Conservation (phyloP, 2,888 invertebrate genomes). For the Tillus elongatus region DNA sequence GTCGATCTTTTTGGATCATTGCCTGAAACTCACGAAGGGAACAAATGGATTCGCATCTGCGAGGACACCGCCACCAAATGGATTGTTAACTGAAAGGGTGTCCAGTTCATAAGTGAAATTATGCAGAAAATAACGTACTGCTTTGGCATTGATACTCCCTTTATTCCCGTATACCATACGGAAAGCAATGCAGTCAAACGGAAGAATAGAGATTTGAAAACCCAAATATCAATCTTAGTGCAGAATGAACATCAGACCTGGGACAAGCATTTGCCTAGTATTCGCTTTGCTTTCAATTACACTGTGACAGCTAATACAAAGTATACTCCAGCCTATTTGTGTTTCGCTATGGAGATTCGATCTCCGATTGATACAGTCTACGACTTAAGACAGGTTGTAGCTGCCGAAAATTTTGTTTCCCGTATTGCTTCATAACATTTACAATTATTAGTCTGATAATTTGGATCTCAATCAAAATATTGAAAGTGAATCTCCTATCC, state of each 20-base stretch:
- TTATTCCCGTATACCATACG: conserved; percentile 25
- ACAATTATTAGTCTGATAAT: too few species aligned
- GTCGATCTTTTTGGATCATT: conserved; percentile 28
- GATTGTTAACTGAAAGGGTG: conserved; percentile 33
- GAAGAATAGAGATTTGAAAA: conserved; percentile 29
- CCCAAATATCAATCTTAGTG: conserved; percentile 28
- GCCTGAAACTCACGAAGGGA: conserved; percentile 15
- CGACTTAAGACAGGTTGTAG: conserved; percentile 25
- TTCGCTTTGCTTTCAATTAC: conserved; percentile 37
- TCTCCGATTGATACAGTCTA: conserved; percentile 26
- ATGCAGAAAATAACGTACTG: too few species aligned
- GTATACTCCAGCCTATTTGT: conserved; percentile 30
- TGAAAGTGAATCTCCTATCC: too few species aligned
- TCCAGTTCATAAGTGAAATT: conserved; percentile 28
- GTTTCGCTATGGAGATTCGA: conserved; percentile 30
- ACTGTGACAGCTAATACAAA: conserved; percentile 25
- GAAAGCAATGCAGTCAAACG: conserved; percentile 20
- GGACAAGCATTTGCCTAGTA: conserved; percentile 29
- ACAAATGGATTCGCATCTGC: too few species aligned
- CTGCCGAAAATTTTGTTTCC: conserved; percentile 27
- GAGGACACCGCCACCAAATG: conserved; percentile 26
- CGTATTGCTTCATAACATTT: conserved; percentile 29
- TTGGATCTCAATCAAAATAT: too few species aligned
- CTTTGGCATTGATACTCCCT: conserved; percentile 24
- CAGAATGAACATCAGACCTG: conserved; percentile 27